These are phyloP conservation scores for Prionailurus viverrinus DNA, from an alignment of 2,113 vertebrate species.

Conservation along the genomic window DNA sequence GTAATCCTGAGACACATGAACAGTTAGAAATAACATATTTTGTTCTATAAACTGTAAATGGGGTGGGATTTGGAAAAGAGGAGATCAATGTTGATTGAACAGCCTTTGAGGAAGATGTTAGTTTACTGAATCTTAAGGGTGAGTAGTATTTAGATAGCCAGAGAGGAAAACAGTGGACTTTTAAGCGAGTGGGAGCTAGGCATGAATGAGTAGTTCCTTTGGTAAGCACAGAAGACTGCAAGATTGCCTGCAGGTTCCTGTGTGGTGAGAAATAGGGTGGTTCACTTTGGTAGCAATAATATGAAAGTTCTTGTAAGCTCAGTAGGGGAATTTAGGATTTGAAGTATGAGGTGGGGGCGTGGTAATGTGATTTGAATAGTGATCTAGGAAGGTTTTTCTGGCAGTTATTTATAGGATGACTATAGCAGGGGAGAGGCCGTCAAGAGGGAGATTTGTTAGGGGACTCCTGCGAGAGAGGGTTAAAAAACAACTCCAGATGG, in stretches of 20 bases:
- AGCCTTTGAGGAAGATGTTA: constrained; percentile 10
- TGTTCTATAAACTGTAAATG: not conserved
- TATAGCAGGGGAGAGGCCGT: not conserved
- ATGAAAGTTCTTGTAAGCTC: not conserved
- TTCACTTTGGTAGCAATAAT: not conserved
- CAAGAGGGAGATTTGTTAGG: not conserved
- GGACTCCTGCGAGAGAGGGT: not conserved
- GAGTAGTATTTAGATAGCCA: not conserved
- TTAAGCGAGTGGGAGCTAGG: not conserved
- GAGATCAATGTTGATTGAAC: not conserved
- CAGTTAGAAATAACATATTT: not conserved
- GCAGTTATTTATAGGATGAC: not conserved
- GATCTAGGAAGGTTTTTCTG: not conserved
- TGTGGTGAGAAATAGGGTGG: not conserved
- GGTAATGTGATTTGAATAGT: not conserved
- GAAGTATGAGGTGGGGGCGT: not conserved
- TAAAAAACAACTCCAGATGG: not conserved
- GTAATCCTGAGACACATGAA: not conserved
- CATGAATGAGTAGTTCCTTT: not conserved
- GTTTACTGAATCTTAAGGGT: not conserved
- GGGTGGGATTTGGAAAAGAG: not conserved
- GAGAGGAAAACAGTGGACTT: not conserved
- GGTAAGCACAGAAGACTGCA: not conserved
- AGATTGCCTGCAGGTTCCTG: not conserved
- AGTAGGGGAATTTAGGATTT: not conserved